Conservation (phyloP, 2,888 invertebrate species). For the Lysandra coridon region DNA sequence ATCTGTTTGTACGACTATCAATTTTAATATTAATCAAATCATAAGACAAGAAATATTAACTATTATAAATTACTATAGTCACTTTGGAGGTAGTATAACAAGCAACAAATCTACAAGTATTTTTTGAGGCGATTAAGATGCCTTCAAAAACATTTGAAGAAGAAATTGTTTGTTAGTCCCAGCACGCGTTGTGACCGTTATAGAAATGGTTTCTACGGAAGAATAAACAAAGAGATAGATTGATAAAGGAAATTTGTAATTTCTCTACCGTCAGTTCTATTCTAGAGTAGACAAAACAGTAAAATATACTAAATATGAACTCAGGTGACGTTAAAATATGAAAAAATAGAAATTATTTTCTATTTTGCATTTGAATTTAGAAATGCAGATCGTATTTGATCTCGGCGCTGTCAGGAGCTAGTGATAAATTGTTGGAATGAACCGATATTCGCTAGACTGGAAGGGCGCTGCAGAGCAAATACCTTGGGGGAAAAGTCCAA, state of each 20-base stretch:
- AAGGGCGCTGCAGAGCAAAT: slow-evolving; percentile 30
- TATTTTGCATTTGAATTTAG: slow-evolving; percentile 11
- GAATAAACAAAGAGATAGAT: no score
- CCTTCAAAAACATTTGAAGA: not conserved
- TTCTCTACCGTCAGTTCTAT: not conserved
- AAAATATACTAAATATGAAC: no score
- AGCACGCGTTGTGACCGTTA: no score
- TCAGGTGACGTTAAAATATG: not conserved
- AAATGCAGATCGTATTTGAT: slow-evolving; percentile 23
- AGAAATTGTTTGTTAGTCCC: not conserved
- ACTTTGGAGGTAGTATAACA: not conserved
- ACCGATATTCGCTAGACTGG: slow-evolving; percentile 32
- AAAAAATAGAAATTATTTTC: slow-evolving; percentile 8
- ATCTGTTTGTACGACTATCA: not conserved
- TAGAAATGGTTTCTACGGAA: no score
- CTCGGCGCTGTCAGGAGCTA: slow-evolving; percentile 22
- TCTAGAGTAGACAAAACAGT: not conserved
- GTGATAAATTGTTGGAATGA: slow-evolving; percentile 29
- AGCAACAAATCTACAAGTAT: not conserved
- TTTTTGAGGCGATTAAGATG: not conserved
- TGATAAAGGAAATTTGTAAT: not conserved
- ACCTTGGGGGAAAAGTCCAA: slow-evolving; percentile 16
- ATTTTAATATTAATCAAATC: not conserved
- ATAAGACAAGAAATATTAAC: not conserved
- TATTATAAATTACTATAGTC: not conserved